Base-by-base conservation (phyloP, 2,888 invertebrate species). In the Eristalis arbustorum region DNA sequence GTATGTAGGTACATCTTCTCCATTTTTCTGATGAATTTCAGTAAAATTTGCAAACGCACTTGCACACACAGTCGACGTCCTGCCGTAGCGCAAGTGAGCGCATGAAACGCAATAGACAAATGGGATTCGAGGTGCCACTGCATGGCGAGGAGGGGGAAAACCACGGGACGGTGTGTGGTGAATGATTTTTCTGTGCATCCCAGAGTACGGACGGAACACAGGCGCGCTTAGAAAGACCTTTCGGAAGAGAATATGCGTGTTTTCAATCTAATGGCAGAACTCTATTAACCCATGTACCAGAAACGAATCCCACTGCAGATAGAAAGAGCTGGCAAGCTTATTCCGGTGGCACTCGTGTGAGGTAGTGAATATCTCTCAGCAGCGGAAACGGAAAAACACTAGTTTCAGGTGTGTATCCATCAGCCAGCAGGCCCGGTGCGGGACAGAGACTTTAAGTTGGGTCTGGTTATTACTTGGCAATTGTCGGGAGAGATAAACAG, bases 41-140 rank as follows among this genome's bases (percentile, higher is more conserved):
- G 77, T 57, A 56, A 67, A 78, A 64, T 81, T 82, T 81, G 59
- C 42, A 82, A 80, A 82, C 77, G 85, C 85, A 85, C 77, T 85
- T 81, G 77, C 81, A 82, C 40, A 71, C 25, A 64, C 66, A 42
- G 67, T 62, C 66, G 67, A 1, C 31, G 31, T 31, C 8, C 31
- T n/a, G n/a, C 49, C 18, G 49, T 18, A 68, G 63, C n/a, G n/a
- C 68, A 62, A 71, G 68, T 69, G 59, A 76, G 84, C 73, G 63
- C 81, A 85, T 74, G 66, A 40, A 85, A 81, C 56, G 82, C 82
- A 81, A 77, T 77, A 78, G 77, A 73, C 85, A 81, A 76, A 85
- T 76, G 72, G 84, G 61, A 72, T 37, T 37, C 13, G 31, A 56
- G 22, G 56, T 31, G 31, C 57, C 23, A 5, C n/a, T 4, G n/a